Conservation (phyloP, 2,888 invertebrate species). For the Cheilosia soror region DNA sequence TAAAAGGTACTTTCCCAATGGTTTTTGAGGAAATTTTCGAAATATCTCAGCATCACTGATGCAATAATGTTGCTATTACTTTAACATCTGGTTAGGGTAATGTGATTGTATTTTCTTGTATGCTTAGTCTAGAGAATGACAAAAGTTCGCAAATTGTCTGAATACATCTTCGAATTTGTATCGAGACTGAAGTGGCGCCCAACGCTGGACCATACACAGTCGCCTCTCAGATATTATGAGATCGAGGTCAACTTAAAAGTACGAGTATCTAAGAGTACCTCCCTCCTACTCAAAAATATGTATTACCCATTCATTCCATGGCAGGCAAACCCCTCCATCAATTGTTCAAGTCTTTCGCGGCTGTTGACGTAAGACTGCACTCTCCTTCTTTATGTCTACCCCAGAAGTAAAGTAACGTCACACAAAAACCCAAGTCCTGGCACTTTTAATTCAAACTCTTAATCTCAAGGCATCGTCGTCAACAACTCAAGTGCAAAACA, state of each 20-base stretch:
- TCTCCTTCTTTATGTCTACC: conserved; percentile 11
- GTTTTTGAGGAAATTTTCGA: conserved; percentile 40
- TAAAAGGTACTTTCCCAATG: conserved; percentile 60
- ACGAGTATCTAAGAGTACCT: background rate
- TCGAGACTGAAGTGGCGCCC: too few species aligned
- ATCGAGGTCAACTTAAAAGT: background rate
- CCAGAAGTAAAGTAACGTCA: conserved; percentile 8
- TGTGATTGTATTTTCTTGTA: conserved; percentile 36
- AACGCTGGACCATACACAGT: too few species aligned
- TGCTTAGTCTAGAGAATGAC: too few species aligned
- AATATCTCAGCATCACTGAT: conserved; percentile 26
- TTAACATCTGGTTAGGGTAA: conserved; percentile 49
- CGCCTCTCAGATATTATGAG: background rate
- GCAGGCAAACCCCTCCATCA: background rate
- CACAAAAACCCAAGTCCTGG: conserved; percentile 4
- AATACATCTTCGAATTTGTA: too few species aligned
- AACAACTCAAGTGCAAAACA: conserved; percentile 71
- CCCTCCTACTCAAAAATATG: background rate
- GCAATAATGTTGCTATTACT: conserved; percentile 53
- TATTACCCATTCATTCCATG: background rate
- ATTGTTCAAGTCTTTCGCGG: conserved; percentile 26
- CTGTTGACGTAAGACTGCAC: conserved; percentile 9
- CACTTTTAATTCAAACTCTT: conserved; percentile 63
- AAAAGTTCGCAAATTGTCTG: too few species aligned
- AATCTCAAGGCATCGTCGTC: conserved; percentile 45